Conservation (phyloP, 35 echinoderm and acorn worm genomes). For the Eucidaris tribuloides region DNA sequence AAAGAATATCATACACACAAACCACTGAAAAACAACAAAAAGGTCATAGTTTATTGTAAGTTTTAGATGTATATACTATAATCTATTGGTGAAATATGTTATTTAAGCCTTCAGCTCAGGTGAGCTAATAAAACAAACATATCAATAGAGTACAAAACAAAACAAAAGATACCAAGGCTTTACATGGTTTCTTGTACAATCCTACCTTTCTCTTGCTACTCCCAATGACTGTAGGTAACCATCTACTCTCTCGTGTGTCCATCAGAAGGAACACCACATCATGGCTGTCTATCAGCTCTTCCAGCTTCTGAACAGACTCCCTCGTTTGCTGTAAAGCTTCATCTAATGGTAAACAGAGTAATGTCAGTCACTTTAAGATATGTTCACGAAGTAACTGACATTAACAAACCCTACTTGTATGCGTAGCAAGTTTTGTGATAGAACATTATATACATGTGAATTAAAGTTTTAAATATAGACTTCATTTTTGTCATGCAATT, state of each 20-base stretch:
- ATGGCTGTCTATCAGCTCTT: constrained; percentile 73
- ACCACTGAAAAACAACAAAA: too few species aligned
- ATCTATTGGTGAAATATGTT: too few species aligned
- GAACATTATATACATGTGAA: not conserved
- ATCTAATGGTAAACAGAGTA: constrained; percentile 25
- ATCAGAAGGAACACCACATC: constrained; percentile 91
- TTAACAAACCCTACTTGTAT: not conserved
- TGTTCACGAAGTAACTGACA: not conserved
- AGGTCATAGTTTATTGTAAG: too few species aligned
- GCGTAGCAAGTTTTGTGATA: not conserved
- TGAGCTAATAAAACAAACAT: too few species aligned
- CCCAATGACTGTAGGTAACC: constrained; percentile 86
- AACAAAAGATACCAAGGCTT: too few species aligned
- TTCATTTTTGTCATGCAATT: too few species aligned
- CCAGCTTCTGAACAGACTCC: constrained; percentile 78
- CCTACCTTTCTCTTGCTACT: constrained; percentile 92
- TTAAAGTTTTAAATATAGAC: not conserved
- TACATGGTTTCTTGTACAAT: too few species aligned
- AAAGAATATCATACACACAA: too few species aligned
- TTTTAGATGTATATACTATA: too few species aligned
- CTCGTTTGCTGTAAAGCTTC: constrained; percentile 60
- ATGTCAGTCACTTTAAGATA: too few species aligned
- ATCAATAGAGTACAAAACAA: too few species aligned
- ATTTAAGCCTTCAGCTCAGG: too few species aligned
- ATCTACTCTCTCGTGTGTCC: constrained; percentile 98